Evolutionary conservation across 2,113 vertebrate species (phyloP).

Genomic region (Amblyopsis rosae): DNA sequence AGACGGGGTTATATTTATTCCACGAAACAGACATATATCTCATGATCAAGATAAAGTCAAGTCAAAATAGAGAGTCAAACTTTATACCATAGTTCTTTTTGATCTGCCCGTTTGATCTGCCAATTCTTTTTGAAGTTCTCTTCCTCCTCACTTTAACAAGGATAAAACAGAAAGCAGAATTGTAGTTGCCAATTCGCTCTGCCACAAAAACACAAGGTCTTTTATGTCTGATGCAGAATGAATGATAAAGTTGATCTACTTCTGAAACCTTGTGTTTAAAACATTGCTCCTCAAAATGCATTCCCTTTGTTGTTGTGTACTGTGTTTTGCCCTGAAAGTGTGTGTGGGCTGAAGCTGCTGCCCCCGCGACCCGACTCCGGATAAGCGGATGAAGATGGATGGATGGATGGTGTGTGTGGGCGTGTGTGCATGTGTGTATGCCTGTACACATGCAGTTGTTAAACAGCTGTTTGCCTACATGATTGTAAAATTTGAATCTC

Average conservation of each 20-base stretch:
- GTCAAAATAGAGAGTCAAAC: slow-evolving; percentile 41
- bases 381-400: no score
- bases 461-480: not conserved
- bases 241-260: slow-evolving; percentile 46
- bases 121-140: slow-evolving; percentile 71
- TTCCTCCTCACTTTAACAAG: slow-evolving; percentile 62
- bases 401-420: no score
- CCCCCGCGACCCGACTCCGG: no score
- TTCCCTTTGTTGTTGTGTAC: slow-evolving; percentile 56
- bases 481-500: not conserved
- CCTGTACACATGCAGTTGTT: not conserved
- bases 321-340: not conserved
- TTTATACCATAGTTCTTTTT: slow-evolving; percentile 51
- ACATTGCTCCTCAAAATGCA: slow-evolving; percentile 43
- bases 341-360: no score
- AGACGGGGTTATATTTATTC: slow-evolving; percentile 31
- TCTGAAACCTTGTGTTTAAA: slow-evolving; percentile 43
- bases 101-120: slow-evolving; percentile 63
- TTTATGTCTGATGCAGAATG: slow-evolving; percentile 50
- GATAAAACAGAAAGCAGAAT: slow-evolving; percentile 69
- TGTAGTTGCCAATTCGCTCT: slow-evolving; percentile 46
- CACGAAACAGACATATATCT: slow-evolving; percentile 5
- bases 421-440: not conserved
- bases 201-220: slow-evolving; percentile 28
- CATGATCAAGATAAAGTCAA: no score